A percentile compares a stretch with the other conserved stretches of the same genome.
Evolutionary conservation across 2,113 vertebrate genomes (phyloP).

Genomic region (Collichthys lucidus): DNA sequence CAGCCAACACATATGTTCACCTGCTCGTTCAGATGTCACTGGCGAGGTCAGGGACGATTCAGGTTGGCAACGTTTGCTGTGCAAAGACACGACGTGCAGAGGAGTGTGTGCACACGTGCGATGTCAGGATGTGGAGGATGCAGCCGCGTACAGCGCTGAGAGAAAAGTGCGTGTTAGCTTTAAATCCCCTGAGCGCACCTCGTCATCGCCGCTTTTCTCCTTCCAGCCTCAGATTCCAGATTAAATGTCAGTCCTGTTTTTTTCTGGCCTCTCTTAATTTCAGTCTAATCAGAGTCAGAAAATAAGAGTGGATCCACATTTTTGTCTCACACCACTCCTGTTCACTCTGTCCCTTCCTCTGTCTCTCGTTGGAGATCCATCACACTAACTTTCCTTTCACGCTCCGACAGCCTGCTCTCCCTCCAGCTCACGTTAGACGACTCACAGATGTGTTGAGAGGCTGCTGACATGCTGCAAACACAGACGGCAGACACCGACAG

Average conservation of each 20-base stretch:
- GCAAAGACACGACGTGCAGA: background rate
- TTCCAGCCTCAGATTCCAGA: background rate
- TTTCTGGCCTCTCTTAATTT: slow-evolving; percentile 14
- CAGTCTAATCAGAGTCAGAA: slow-evolving; percentile 27
- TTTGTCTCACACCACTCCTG: slow-evolving; percentile 13
- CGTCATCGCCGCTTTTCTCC: background rate
- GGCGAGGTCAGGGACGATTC: no score
- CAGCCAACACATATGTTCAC: background rate
- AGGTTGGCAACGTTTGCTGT: background rate
- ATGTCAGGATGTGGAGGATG: no score
- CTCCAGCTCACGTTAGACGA: slow-evolving; percentile 39
- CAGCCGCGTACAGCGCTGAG: background rate
- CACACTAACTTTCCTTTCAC: slow-evolving; percentile 58
- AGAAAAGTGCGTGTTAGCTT: slow-evolving; percentile 3
- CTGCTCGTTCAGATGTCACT: background rate
- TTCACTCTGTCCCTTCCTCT: background rate
- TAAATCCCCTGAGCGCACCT: background rate
- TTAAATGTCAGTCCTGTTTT: slow-evolving; percentile 7
- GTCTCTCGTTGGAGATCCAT: slow-evolving; percentile 24
- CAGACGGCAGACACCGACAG: slow-evolving; percentile 42
- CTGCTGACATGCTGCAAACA: background rate
- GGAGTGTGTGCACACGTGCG: background rate
- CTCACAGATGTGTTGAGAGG: slow-evolving; percentile 39
- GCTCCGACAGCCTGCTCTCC: slow-evolving; percentile 33
- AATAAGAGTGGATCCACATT: slow-evolving; percentile 7